Base-by-base conservation (phyloP, 2,113 vertebrate species). In the Pontoporia blainvillei region DNA sequence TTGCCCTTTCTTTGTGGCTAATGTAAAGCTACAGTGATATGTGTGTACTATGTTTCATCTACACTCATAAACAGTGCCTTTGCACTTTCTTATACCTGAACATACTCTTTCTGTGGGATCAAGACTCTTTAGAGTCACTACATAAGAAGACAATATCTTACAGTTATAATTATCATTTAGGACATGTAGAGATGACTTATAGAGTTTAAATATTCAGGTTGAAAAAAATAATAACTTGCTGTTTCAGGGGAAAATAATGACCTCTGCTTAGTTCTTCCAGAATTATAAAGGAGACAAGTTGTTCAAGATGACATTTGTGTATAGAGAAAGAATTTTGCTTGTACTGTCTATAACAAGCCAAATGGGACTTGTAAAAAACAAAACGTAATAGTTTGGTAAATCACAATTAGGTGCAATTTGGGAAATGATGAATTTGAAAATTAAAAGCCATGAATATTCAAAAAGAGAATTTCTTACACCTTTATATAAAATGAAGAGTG, bases 231-330 rank as follows among this genome's bases (percentile, higher is more conserved):
- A 73, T 23, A 62, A 71, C 83, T 91, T 98, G 31, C 94, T 95
- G 57, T 97, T 96, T 95, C 54, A 78, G 10, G 95, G 95, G 52
- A 3, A 21, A 95, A 94, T 93, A 62, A 94, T 92, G 62, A 0
- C 0, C 81, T 98, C 95, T 97, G 66, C 66, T 89, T 97, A 97
- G 67, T 96, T 97, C 59, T 95, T 96, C 54, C 66, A 96, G 95
- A 98, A 98, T 87, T 96, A 97, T 94, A 97, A 97, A 97, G 78
- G 90, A 95, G 66, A 86, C 57, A 97, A 97, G 98, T 98, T 98
- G 87, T 97, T 98, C 85, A 90, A 88, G 36, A 93, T 93, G 95
- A 94, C 88, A 90, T 97, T 98, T 98, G 95, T 94, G 96, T 97
- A 87, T 90, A 98, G 84, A 98, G 49, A 92, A 96, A 95, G 57